Percentiles rank a stretch among this genome's conserved stretches.
Evolutionary conservation across 2,888 invertebrate genomes (phyloP).

Genomic region (Acanthopleura granulata): DNA sequence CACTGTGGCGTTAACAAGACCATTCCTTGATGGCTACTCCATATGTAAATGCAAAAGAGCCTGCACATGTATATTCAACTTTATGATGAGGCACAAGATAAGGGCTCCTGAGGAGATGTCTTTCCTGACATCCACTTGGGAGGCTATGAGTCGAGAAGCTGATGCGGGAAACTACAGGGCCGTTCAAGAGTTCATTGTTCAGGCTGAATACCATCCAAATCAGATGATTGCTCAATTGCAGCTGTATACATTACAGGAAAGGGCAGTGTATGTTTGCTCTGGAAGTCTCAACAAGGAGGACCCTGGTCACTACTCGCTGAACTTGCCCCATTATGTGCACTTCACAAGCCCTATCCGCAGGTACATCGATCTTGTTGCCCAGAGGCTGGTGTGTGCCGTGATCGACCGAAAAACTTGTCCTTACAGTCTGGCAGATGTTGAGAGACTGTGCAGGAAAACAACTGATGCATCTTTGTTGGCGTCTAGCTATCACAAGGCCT

Average conservation of each 20-base stretch:
- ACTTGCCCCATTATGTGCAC: slow-evolving; percentile 45
- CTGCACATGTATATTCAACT: slow-evolving; percentile 47
- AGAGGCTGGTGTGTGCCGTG: slow-evolving; percentile 48
- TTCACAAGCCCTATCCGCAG: slow-evolving; percentile 57
- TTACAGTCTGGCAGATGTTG: slow-evolving; percentile 44
- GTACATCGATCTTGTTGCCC: slow-evolving; percentile 58
- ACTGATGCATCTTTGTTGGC: slow-evolving; percentile 25
- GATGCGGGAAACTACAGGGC: slow-evolving; percentile 36
- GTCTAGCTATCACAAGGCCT: slow-evolving; percentile 33
- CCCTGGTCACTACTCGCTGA: slow-evolving; percentile 48
- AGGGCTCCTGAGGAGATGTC: slow-evolving; percentile 39
- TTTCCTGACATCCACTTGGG: slow-evolving; percentile 41
- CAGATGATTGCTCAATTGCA: slow-evolving; percentile 47
- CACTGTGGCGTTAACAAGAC: slow-evolving; percentile 52
- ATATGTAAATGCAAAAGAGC: slow-evolving; percentile 45
- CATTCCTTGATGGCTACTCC: slow-evolving; percentile 43
- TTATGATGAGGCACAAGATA: slow-evolving; percentile 35
- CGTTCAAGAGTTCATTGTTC: slow-evolving; percentile 47
- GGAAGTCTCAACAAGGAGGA: slow-evolving; percentile 25
- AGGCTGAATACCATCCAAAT: slow-evolving; percentile 55
- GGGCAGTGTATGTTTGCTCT: slow-evolving; percentile 45
- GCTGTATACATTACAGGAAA: slow-evolving; percentile 46
- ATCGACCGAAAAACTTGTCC: slow-evolving; percentile 45
- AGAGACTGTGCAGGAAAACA: slow-evolving; percentile 36
- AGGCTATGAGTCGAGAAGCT: slow-evolving; percentile 38